A percentile compares a stretch with the other conserved stretches of the same genome.
Conservation (phyloP, 2,888 invertebrate species). For the Agrotis puta region DNA sequence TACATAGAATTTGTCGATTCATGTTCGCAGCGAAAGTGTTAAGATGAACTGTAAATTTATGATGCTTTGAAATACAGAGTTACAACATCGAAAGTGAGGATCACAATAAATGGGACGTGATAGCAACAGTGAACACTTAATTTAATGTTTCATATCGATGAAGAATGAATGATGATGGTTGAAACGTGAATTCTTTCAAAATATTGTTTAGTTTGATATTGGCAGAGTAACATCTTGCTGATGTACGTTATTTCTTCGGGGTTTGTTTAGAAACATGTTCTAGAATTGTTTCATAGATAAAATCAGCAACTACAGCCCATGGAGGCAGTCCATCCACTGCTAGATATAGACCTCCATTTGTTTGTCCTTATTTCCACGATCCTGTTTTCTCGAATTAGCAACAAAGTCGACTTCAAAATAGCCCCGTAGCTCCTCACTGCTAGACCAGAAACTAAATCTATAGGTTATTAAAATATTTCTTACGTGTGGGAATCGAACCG, state of each 20-base stretch:
- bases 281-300: no score
- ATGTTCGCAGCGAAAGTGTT: constrained; percentile 29
- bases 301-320: no score
- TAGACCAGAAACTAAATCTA: background rate
- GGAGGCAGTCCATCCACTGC: no score
- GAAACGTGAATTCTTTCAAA: background rate
- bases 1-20: background rate
- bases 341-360: no score
- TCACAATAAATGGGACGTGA: constrained; percentile 43
- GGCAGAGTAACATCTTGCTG: background rate
- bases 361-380: no score
- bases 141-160: constrained; percentile 11
- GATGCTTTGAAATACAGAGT: background rate
- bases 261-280: no score
- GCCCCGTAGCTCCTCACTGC: no score
- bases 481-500: constrained; percentile 2
- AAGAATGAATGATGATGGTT: background rate
- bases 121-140: constrained; percentile 16
- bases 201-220: background rate
- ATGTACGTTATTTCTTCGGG: background rate
- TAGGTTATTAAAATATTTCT: background rate
- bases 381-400: no score
- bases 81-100: constrained; percentile 52
- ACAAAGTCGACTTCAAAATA: no score
- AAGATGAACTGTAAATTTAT: background rate